phyloP scores from a whole-genome alignment of 2,797 vertebrate species.

The Dicrostonyx torquatus region DNA sequence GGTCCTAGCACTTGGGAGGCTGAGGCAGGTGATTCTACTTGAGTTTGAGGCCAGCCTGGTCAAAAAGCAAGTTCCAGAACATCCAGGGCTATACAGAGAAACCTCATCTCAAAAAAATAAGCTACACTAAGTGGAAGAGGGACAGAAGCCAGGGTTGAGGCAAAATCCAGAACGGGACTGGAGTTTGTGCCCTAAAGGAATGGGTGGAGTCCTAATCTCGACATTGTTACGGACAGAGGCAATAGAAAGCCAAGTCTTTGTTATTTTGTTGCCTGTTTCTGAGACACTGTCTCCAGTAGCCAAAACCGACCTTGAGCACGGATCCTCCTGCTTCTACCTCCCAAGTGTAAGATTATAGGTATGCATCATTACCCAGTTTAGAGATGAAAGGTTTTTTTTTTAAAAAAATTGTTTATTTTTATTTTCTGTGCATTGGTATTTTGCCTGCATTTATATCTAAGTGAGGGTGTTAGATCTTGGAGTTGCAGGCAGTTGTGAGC shows the following conservation, averaged over 20 bases:
- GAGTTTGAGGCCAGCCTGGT: neutral
- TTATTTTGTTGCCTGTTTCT: neutral
- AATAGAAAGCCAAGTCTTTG: neutral
- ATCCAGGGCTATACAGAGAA: neutral
- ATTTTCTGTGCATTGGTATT: no score
- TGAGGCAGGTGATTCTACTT: neutral
- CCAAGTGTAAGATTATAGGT: no score
- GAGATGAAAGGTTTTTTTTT: constrained; percentile 73
- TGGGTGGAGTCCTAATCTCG: neutral
- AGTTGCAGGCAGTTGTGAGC: no score
- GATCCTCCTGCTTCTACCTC: neutral
- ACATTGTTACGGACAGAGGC: neutral
- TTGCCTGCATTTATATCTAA: no score
- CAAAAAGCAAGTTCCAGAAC: neutral
- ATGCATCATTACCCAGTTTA: neutral
- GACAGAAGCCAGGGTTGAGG: neutral
- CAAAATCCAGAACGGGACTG: neutral
- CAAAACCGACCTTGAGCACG: neutral
- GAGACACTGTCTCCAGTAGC: neutral
- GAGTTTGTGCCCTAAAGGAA: neutral
- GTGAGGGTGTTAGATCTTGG: no score
- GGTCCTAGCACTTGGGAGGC: neutral
- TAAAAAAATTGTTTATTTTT: no score
- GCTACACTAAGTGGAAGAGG: neutral
- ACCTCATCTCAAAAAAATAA: neutral